Percentiles rank a stretch among this genome's conserved stretches.
These are phyloP conservation scores for Falco columbarius DNA, from an alignment of 2,797 vertebrate genomes.

Conservation along the genomic window DNA sequence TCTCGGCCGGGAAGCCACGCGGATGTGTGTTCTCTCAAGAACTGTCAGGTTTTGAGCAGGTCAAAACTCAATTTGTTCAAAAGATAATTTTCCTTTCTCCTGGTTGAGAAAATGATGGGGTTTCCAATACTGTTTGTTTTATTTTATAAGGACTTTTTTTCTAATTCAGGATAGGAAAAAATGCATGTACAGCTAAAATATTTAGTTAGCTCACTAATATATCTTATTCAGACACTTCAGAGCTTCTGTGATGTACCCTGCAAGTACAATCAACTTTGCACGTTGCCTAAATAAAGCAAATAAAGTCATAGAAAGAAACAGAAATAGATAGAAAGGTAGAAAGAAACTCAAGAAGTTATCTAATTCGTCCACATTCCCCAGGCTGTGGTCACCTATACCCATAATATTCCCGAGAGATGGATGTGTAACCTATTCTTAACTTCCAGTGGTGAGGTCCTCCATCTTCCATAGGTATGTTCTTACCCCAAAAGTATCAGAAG, in stretches of 20 bases:
- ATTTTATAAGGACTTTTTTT: neutral
- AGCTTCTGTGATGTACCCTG: neutral
- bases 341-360: neutral
- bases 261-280: neutral
- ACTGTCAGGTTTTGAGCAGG: neutral
- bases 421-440: neutral
- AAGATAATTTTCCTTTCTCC: neutral
- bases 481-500: neutral
- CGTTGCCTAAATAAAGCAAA: neutral
- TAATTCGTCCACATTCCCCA: neutral
- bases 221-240: neutral
- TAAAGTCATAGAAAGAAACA: neutral
- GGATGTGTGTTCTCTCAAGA: accelerated
- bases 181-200: neutral
- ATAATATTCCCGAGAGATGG: neutral
- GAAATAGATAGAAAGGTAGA: no score
- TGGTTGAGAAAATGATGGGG: neutral
- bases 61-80: neutral
- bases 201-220: neutral
- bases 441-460: neutral
- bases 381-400: neutral
- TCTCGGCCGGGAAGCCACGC: neutral
- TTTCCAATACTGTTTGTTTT: neutral
- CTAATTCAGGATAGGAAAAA: neutral
- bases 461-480: neutral